These are phyloP conservation scores for Odiellus spinosus DNA, from an alignment of 2,888 invertebrate genomes.

Conservation along the genomic window DNA sequence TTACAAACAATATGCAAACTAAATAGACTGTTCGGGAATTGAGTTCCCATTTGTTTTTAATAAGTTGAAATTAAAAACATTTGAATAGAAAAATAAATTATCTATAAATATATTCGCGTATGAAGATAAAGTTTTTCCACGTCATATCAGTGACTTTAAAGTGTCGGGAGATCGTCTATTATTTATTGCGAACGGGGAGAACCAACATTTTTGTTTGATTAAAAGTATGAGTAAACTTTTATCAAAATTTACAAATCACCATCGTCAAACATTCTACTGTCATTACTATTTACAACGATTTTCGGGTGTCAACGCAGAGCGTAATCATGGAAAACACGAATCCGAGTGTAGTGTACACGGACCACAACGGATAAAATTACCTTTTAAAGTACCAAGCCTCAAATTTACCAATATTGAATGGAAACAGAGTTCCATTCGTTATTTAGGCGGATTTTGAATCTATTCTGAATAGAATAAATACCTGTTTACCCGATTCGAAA, in stretches of 20 bases:
- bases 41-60: too few species aligned
- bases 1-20: too few species aligned
- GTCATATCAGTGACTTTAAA: not conserved
- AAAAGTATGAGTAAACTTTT: not conserved
- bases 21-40: too few species aligned
- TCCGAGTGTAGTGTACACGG: not conserved
- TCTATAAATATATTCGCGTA: slow-evolving; percentile 3
- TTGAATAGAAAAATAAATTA: not conserved
- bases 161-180: not conserved
- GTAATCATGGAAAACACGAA: not conserved
- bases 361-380: not conserved
- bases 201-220: slow-evolving; percentile 3
- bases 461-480: not conserved
- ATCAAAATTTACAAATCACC: not conserved
- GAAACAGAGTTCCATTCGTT: slow-evolving; percentile 1
- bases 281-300: slow-evolving; percentile 7
- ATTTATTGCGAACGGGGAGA: not conserved
- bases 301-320: not conserved
- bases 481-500: not conserved
- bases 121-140: slow-evolving; percentile 1
- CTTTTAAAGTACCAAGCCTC: not conserved
- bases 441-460: slow-evolving; percentile 8
- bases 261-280: not conserved
- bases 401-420: not conserved
- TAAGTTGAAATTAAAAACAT: too few species aligned